Conservation (phyloP, 2,113 vertebrate species). For the Chamaetylas fuelleborni region DNA sequence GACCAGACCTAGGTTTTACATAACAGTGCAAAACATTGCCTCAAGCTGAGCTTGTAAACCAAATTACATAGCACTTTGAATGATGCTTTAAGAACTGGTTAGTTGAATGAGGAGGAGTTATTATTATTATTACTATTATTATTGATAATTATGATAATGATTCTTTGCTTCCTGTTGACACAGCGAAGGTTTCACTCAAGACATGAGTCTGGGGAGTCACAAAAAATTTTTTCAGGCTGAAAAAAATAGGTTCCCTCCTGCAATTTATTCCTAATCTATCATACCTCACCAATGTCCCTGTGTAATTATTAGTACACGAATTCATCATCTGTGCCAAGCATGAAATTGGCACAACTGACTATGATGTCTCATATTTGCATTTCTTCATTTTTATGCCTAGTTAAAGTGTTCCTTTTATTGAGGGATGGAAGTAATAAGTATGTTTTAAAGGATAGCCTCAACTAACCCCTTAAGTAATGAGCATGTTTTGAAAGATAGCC, state of each 20-base stretch:
- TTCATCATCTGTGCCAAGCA: conserved; percentile 7
- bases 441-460: background rate
- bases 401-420: background rate
- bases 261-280: background rate
- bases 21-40: background rate
- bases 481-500: background rate
- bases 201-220: background rate
- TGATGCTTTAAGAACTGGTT: background rate
- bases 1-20: background rate
- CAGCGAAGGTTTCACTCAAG: background rate
- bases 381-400: background rate
- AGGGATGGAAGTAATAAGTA: background rate
- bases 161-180: background rate
- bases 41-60: background rate
- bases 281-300: background rate
- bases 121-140: background rate
- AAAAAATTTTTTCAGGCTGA: background rate
- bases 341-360: background rate
- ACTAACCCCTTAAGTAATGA: background rate
- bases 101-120: background rate
- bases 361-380: background rate
- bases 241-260: background rate
- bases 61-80: background rate
- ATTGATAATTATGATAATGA: background rate
- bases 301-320: background rate